Conservation (phyloP, 2,888 invertebrate species). For the Meiosimyza platycephala region DNA sequence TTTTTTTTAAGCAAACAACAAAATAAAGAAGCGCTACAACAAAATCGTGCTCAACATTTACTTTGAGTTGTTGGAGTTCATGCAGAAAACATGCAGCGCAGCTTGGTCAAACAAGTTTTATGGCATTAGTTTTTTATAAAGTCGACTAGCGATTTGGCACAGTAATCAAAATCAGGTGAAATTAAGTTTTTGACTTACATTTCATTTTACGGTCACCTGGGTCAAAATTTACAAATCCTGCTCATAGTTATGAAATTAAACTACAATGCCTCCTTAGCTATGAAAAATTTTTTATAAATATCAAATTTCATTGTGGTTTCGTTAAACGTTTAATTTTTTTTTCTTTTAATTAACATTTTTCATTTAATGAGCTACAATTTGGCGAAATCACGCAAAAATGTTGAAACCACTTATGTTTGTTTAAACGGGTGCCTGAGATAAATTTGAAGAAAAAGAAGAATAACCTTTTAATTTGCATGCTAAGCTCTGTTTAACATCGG, state of each 20-base stretch:
- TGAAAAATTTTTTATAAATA: no score
- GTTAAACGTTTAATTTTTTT: no score
- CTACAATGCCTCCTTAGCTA: no score
- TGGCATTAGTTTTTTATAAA: no score
- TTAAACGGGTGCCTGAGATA: not conserved
- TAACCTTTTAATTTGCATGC: not conserved
- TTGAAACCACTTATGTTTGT: not conserved
- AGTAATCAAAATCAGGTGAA: slow-evolving; percentile 30
- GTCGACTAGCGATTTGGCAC: no score
- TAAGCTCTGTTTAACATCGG: not conserved
- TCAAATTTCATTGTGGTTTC: no score
- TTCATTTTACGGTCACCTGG: no score
- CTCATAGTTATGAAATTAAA: no score
- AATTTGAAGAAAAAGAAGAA: not conserved
- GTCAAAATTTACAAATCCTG: no score
- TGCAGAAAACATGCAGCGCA: not conserved
- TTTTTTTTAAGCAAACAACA: slow-evolving; percentile 3
- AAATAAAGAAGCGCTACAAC: slow-evolving; percentile 42
- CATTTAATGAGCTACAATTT: not conserved
- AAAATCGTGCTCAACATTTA: slow-evolving; percentile 44
- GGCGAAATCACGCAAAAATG: not conserved
- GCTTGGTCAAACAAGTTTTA: no score
- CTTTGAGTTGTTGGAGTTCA: not conserved
- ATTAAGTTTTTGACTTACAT: not conserved
- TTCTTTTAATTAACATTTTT: slow-evolving; percentile 1